Conservation (phyloP, 2,797 vertebrate genomes). For the Choloepus didactylus region DNA sequence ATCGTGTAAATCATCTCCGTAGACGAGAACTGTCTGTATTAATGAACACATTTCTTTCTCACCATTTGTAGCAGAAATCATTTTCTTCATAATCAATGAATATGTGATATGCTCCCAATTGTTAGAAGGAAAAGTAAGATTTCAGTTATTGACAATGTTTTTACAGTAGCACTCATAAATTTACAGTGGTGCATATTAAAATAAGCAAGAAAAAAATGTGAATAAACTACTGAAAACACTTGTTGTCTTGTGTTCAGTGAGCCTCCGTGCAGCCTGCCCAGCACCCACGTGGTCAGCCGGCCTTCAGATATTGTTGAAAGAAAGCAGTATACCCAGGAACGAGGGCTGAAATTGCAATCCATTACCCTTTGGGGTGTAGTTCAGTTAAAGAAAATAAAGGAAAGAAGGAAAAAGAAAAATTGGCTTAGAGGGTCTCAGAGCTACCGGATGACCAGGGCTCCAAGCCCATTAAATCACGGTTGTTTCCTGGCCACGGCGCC, state of each 20-base stretch:
- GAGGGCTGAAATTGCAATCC: slow-evolving; percentile 85
- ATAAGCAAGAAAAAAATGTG: slow-evolving; percentile 89
- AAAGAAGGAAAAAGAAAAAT: slow-evolving; percentile 83
- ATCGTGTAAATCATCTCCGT: slow-evolving; percentile 88
- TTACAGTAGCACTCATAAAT: slow-evolving; percentile 89
- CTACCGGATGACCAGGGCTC: slow-evolving; percentile 83
- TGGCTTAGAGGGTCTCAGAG: slow-evolving; percentile 83
- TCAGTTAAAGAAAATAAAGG: slow-evolving; percentile 63
- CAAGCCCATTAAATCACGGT: slow-evolving; percentile 87
- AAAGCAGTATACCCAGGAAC: slow-evolving; percentile 85
- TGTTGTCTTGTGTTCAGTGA: slow-evolving; percentile 87
- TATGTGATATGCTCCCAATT: slow-evolving; percentile 89
- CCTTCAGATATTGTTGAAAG: slow-evolving; percentile 81
- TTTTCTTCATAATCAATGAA: slow-evolving; percentile 87
- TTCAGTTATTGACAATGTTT: slow-evolving; percentile 88
- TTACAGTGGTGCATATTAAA: slow-evolving; percentile 91
- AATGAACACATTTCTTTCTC: slow-evolving; percentile 85
- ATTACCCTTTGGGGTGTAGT: slow-evolving; percentile 86
- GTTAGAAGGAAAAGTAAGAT: slow-evolving; percentile 88
- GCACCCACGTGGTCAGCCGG: slow-evolving; percentile 74
- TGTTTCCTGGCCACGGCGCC: slow-evolving; percentile 85
- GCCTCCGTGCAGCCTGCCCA: neutral
- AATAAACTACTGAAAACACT: slow-evolving; percentile 92
- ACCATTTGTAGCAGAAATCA: slow-evolving; percentile 88
- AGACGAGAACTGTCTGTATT: slow-evolving; percentile 85